Evolutionary conservation across 2,888 invertebrate genomes (phyloP).

Genomic region (Choreutis nemorana): DNA sequence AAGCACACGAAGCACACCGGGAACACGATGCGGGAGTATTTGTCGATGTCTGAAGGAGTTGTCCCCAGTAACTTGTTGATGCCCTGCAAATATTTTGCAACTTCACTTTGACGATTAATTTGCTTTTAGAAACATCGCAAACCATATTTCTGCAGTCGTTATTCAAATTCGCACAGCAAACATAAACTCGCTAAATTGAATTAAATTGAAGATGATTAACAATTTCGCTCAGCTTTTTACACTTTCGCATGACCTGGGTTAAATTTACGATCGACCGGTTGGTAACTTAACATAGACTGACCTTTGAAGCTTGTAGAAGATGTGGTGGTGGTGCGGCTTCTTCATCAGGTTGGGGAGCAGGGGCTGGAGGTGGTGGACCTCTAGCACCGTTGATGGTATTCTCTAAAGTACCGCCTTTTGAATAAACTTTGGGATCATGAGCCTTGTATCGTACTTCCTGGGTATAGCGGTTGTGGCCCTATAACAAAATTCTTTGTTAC

Average conservation of each 20-base stretch:
- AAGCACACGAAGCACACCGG: constrained; percentile 98
- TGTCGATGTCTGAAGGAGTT: constrained; percentile 98
- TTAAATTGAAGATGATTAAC: background rate
- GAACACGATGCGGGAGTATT: constrained; percentile 97
- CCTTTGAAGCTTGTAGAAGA: constrained; percentile 87
- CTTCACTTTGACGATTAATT: background rate
- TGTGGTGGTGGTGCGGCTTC: constrained; percentile 75
- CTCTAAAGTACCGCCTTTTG: constrained; percentile 90
- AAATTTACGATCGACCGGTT: background rate
- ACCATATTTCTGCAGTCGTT: too few relatives aligned
- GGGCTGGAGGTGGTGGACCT: constrained; percentile 64
- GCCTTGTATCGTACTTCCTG: constrained; percentile 97
- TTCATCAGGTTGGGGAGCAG: constrained; percentile 64
- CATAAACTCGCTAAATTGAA: too few relatives aligned
- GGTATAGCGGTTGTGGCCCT: constrained; percentile 30
- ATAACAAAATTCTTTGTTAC: background rate
- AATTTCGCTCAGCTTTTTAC: background rate
- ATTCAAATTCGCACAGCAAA: too few relatives aligned
- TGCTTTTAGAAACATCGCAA: too few relatives aligned
- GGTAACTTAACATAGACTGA: constrained; percentile 15
- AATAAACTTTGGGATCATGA: constrained; percentile 92
- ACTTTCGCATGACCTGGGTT: background rate
- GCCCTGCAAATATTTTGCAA: constrained; percentile 60
- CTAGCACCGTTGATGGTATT: constrained; percentile 88
- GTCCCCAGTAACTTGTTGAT: constrained; percentile 91